Evolutionary conservation across 2,888 invertebrate species (phyloP), one percentile per base, ranked within the genome.

Genomic region (Strigamia maritima): DNA sequence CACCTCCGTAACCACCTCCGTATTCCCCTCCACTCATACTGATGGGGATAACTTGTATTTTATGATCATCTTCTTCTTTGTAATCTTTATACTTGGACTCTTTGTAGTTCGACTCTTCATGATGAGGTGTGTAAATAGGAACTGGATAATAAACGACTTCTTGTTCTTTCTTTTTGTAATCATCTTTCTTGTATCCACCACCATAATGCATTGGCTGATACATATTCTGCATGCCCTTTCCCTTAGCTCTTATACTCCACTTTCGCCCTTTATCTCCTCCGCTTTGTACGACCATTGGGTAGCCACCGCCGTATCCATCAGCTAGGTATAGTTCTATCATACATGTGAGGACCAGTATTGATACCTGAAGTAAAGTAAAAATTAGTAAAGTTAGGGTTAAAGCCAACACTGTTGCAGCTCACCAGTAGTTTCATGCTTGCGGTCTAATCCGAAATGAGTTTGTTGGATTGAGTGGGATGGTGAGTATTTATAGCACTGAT

Each of bases 191-290:
- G 8, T 54, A 44, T 44, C 44, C 44, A 19, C 14, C 6, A 16
- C 19, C 54, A 75, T 38, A 38, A 10, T 28, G 28, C 22, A 3
- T 19, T 26, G 14, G 26, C 12, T 8, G 6, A 14, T 28, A 16
- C 35, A 40, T 75, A 22, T 75, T 75, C 75, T 38, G 38, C 75
- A 75, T 75, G 16, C 75, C 75, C 40, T 75, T 75, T 38, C 75
- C 75, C 10, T 35, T 40, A 12, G 75, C 75, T 38, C 38, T 28
- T 10, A 75, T 75, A 12, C n/a, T 16, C 75, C 75, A 70, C 28
- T 70, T 70, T 16, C 70, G 70, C 12, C 70, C 70, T 14, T n/a
- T 26, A 1, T 26, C 70, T 2, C 70, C 70, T 14, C 70, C 26
- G 3, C 26, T 12, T 14, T 44, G 22, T 4, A 54, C 28, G 0